Evolutionary conservation across 2,113 vertebrate genomes (phyloP), one percentile per base, ranked within the genome.

Genomic region (Cyanoliseus patagonus): DNA sequence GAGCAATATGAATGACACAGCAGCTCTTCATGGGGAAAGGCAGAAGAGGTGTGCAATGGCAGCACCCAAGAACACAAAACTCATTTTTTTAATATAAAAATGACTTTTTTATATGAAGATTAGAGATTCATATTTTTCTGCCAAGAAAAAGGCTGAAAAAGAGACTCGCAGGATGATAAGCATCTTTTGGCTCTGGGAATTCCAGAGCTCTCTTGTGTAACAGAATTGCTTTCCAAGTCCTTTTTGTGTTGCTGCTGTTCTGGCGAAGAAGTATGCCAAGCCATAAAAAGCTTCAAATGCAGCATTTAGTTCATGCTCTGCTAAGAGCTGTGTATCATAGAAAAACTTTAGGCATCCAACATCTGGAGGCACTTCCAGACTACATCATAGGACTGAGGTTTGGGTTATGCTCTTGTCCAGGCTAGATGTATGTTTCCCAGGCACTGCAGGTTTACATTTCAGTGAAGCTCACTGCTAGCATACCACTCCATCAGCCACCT

Each of bases 101-200:
- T 55, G 9, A 74, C 66, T 66, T 10, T 91, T 90, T 76, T 88
- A 59, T 53, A 55, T 73, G 77, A 92, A 88, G 44, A 46, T 78
- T 39, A 42, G 70, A 88, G 47, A 42, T 89, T 84, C 35, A 94
- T 51, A 42, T 62, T 85, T 86, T 91, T 82, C 19, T 92, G 31
- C 52, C 70, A 39, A 93, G 67, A 88, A 84, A 87, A 53, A 88
- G 42, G 57, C 89, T 91, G 64, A 80, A 93, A 96, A 93, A 51
- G 33, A 73, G 51, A 33, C 84, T 69, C 57, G n/a, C 44, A 17
- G 33, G 64, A 39, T 14, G 49, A 13, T 30, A 83, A 59, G 49
- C 91, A 63, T 94, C 95, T 96, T 82, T 97, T 44, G 77, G 62
- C 92, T 92, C 53, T 61, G 74, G 86, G 74, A 92, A 77, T 90